Percentiles rank a stretch among this genome's conserved stretches.
These are phyloP conservation scores for Ctenochaetus hawaiiensis DNA, from an alignment of 2,797 vertebrate species.

Conservation along the genomic window DNA sequence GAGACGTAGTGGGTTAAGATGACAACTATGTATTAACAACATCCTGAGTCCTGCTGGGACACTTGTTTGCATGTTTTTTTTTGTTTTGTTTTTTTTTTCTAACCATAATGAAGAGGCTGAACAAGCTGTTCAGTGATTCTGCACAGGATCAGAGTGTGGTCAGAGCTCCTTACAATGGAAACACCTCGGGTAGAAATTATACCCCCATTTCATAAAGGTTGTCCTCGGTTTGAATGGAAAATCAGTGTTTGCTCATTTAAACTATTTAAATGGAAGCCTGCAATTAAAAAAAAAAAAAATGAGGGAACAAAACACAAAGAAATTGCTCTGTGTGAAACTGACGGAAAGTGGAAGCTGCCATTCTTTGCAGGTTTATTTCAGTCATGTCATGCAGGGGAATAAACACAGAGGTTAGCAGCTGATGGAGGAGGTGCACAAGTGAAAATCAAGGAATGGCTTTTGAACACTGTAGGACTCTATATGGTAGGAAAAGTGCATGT, in stretches of 20 bases:
- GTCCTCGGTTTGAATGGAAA: neutral
- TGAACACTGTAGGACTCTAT: conserved; percentile 5
- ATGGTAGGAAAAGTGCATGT: neutral
- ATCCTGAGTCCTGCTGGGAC: neutral
- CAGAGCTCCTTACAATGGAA: neutral
- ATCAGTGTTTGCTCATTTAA: neutral
- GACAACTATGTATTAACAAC: neutral
- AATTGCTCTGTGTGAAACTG: neutral
- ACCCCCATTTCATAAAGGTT: neutral
- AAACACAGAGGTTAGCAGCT: conserved; percentile 1
- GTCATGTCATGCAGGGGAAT: neutral
- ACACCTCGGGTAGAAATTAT: neutral
- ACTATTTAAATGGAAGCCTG: neutral
- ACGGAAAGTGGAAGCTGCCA: neutral
- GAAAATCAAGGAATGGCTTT: neutral
- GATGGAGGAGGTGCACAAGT: neutral
- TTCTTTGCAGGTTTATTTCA: conserved; percentile 1
- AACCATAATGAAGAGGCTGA: neutral
- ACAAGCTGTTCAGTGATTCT: neutral
- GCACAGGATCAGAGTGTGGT: neutral
- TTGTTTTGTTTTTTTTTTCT: neutral
- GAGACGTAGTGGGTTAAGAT: neutral
- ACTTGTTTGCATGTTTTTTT: neutral
- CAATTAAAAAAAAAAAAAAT: too few relatives aligned
- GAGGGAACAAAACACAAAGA: neutral